A percentile compares a stretch with the other conserved stretches of the same genome.
phyloP scores from a whole-genome alignment of 2,888 invertebrate genomes.

The Noctua fimbriata region DNA sequence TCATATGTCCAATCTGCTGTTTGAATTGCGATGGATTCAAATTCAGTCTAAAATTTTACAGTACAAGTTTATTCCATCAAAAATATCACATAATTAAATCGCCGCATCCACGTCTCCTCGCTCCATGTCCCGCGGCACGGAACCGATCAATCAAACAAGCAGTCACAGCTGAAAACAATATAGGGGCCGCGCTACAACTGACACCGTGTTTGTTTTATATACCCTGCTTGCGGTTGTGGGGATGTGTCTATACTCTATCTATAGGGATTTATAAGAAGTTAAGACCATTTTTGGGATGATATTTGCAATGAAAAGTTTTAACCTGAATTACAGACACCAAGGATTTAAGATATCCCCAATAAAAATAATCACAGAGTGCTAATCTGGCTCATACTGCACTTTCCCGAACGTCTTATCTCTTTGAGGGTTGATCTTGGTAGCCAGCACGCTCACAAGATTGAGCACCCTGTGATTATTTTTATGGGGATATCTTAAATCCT shows the following conservation, averaged over 20 bases:
- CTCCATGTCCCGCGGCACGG: slow-evolving; percentile 55
- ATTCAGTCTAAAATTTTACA: neutral
- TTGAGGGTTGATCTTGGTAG: neutral
- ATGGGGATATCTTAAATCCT: too few relatives aligned
- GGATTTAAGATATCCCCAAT: neutral
- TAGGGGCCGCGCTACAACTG: slow-evolving; percentile 65
- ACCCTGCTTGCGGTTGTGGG: slow-evolving; percentile 18
- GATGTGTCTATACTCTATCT: neutral
- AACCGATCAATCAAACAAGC: slow-evolving; percentile 75
- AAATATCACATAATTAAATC: slow-evolving; percentile 2
- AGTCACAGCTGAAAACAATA: slow-evolving; percentile 77
- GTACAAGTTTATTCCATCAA: neutral
- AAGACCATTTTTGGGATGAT: neutral
- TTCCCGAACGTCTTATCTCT: neutral
- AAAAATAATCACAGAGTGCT: too few relatives aligned
- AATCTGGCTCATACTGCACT: too few relatives aligned
- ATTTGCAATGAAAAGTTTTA: neutral
- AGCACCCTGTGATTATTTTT: too few relatives aligned
- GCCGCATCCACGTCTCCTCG: slow-evolving; percentile 44
- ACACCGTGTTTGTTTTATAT: slow-evolving; percentile 55
- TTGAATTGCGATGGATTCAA: neutral
- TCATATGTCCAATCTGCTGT: neutral
- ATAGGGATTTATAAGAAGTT: neutral
- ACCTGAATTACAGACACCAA: fast-evolving
- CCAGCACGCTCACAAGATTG: too few relatives aligned